Evolutionary conservation across 2,888 invertebrate genomes (phyloP).

Genomic region (Cosmopolites sordidus): DNA sequence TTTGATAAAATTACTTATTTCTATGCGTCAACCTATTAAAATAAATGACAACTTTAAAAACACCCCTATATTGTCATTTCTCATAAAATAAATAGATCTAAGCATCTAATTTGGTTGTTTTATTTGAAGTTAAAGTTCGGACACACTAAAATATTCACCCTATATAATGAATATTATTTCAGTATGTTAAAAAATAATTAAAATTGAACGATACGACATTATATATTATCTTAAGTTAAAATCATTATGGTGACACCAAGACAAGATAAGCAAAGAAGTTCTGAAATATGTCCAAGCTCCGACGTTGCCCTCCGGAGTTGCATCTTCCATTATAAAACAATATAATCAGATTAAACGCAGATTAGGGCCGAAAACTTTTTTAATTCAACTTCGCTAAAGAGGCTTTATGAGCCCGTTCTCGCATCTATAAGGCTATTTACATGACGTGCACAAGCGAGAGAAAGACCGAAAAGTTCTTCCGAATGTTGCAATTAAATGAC

Average conservation of each 20-base stretch:
- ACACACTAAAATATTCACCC: no score
- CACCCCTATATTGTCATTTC: no score
- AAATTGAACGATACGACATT: no score
- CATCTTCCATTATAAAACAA: constrained; percentile 26
- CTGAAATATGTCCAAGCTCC: constrained; percentile 17
- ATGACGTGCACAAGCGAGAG: neutral
- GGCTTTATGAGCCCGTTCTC: constrained; percentile 24
- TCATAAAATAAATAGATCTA: no score
- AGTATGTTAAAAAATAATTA: no score
- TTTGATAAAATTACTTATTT: no score
- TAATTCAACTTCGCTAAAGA: constrained; percentile 28
- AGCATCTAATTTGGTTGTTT: no score
- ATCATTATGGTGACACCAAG: constrained; percentile 14
- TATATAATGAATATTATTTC: no score
- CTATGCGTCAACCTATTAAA: no score
- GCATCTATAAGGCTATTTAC: constrained; percentile 21
- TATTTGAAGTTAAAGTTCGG: no score
- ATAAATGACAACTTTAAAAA: no score
- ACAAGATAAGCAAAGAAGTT: constrained; percentile 26
- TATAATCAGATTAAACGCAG: constrained; percentile 27
- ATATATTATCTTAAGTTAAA: no score
- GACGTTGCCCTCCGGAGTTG: constrained; percentile 17
- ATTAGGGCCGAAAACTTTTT: constrained; percentile 24
- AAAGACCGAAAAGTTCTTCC: neutral
- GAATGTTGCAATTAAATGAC: constrained; percentile 1